These are phyloP conservation scores for Hydrozoanthus tunicans DNA, from an alignment of 64 coral and sea anemone species.

Conservation along the genomic window DNA sequence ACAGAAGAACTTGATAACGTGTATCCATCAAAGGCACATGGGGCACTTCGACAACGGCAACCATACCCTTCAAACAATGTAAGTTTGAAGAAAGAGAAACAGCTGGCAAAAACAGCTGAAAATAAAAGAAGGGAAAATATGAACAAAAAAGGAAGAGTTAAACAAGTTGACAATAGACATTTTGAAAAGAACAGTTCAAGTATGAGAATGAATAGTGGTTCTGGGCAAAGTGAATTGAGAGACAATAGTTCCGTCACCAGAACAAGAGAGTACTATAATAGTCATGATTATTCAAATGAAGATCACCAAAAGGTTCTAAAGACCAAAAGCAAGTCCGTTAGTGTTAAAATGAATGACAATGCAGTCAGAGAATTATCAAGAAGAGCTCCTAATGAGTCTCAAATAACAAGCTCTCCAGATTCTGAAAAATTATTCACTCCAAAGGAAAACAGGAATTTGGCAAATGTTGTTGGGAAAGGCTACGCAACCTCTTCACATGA, in stretches of 20 bases:
- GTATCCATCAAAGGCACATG: background rate
- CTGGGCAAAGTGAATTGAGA: background rate
- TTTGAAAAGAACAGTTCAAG: background rate
- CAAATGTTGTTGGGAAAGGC: background rate
- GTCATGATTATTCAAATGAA: background rate
- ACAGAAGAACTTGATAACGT: conserved; percentile 10
- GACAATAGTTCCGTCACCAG: background rate
- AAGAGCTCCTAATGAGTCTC: background rate
- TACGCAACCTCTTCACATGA: background rate
- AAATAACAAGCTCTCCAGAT: background rate
- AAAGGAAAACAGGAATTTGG: conserved; percentile 10
- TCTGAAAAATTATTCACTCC: background rate
- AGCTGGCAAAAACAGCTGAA: background rate
- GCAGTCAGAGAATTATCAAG: background rate
- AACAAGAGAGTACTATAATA: conserved; percentile 10
- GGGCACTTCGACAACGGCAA: background rate
- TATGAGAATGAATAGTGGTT: background rate
- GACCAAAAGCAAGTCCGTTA: background rate
- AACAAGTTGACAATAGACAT: background rate
- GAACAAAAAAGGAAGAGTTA: background rate
- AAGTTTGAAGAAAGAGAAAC: background rate
- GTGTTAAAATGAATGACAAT: conserved; percentile 24
- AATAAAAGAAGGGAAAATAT: conserved; percentile 16
- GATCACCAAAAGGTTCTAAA: background rate
- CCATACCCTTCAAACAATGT: background rate